These are phyloP conservation scores for Parascotia fuliginaria DNA, from an alignment of 2,888 invertebrate species.

Conservation along the genomic window DNA sequence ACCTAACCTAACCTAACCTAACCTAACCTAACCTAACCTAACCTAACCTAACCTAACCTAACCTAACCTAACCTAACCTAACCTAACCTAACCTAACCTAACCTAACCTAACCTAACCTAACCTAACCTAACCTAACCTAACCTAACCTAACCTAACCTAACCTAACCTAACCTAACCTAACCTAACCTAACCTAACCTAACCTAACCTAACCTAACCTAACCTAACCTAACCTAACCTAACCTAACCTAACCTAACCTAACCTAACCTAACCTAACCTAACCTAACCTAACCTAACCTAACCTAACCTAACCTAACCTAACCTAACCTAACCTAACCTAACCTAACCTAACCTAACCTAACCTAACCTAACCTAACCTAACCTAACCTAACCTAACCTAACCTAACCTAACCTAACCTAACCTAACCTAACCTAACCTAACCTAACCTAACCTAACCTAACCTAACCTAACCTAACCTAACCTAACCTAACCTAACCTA, in stretches of 20 bases:
- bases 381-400: slow-evolving; percentile 14
- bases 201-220: slow-evolving; percentile 29
- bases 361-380: slow-evolving; percentile 15
- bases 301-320: slow-evolving; percentile 16
- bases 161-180: slow-evolving; percentile 16
- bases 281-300: slow-evolving; percentile 17
- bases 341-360: slow-evolving; percentile 14
- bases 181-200: slow-evolving; percentile 25
- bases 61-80: slow-evolving; percentile 4
- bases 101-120: slow-evolving; percentile 20
- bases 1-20: slow-evolving; percentile 8
- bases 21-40: slow-evolving; percentile 7
- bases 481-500: slow-evolving; percentile 14
- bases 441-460: slow-evolving; percentile 19
- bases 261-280: slow-evolving; percentile 25
- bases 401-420: slow-evolving; percentile 16
- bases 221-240: slow-evolving; percentile 27
- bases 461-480: slow-evolving; percentile 12
- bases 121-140: slow-evolving; percentile 18
- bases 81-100: slow-evolving; percentile 18
- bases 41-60: slow-evolving; percentile 17
- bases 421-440: slow-evolving; percentile 20
- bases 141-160: slow-evolving; percentile 17
- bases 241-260: slow-evolving; percentile 25
- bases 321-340: slow-evolving; percentile 14